Percentiles rank a stretch among this genome's conserved stretches.
These are phyloP conservation scores for Lemur catta DNA, from an alignment of 2,797 vertebrate species.

Conservation along the genomic window DNA sequence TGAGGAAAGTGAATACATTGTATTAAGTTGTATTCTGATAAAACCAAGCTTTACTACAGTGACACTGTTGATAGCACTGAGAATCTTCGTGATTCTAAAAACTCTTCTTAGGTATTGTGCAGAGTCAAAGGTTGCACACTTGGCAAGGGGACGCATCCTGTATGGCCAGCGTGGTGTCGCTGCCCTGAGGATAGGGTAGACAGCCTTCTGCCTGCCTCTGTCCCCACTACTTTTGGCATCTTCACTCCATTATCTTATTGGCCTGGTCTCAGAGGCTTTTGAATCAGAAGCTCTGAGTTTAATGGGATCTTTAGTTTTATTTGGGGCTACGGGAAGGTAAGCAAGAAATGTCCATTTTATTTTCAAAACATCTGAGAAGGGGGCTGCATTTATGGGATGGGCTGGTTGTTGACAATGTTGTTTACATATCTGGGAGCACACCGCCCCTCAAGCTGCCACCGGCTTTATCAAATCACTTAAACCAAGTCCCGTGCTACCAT, in stretches of 20 bases:
- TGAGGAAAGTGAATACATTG: background rate
- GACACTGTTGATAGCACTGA: background rate
- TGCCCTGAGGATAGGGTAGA: background rate
- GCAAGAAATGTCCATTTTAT: constrained; percentile 35
- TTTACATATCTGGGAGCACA: constrained; percentile 81
- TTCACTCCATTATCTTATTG: background rate
- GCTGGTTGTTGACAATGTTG: constrained; percentile 81
- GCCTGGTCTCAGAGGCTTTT: background rate
- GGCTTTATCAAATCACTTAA: constrained; percentile 84
- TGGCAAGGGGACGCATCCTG: background rate
- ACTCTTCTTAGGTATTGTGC: background rate
- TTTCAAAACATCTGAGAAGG: constrained; percentile 67
- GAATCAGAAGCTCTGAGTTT: background rate
- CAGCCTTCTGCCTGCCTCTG: too few species aligned
- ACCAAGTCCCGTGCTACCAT: constrained; percentile 80
- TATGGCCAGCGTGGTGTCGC: accelerated
- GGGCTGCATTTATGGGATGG: constrained; percentile 70
- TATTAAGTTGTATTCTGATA: background rate
- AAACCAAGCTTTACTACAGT: background rate
- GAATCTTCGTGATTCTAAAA: background rate
- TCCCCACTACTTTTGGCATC: background rate
- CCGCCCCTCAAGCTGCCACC: constrained; percentile 84
- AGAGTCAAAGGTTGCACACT: background rate
- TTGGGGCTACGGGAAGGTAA: constrained; percentile 67
- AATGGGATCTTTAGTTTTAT: constrained; percentile 43